Evolutionary conservation across 2,113 vertebrate species (phyloP).

Genomic region (Saimiri boliviensis): DNA sequence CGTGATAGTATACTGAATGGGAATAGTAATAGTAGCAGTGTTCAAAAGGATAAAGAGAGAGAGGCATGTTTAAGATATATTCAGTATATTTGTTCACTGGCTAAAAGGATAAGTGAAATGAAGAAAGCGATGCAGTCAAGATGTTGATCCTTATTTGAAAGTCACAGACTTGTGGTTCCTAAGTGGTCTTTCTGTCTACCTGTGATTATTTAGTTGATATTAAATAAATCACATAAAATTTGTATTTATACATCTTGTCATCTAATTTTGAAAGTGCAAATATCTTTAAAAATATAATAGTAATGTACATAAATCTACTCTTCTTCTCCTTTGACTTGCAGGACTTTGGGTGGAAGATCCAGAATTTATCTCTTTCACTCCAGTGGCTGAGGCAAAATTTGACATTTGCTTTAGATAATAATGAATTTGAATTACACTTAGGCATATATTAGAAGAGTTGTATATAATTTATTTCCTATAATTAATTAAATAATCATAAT

Average conservation of each 20-base stretch:
- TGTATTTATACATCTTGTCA: neutral
- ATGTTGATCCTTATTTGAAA: neutral
- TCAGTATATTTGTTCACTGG: neutral
- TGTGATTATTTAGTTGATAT: neutral
- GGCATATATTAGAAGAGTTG: neutral
- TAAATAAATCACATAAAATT: neutral
- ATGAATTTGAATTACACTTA: neutral
- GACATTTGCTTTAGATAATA: neutral
- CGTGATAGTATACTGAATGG: neutral
- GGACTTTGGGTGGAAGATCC: neutral
- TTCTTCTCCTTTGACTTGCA: neutral
- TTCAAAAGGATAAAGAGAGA: neutral
- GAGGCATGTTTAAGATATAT: neutral
- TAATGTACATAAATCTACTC: neutral
- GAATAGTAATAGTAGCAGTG: neutral
- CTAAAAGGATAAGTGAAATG: neutral
- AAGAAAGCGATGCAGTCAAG: neutral
- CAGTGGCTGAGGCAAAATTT: neutral
- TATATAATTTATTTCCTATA: slow-evolving; percentile 5
- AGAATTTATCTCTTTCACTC: neutral
- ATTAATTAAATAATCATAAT: too few species aligned
- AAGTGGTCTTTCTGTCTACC: neutral
- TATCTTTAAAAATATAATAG: neutral
- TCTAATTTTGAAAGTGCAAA: slow-evolving; percentile 5
- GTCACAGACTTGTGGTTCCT: neutral